These are phyloP conservation scores for Karalla daura DNA, from an alignment of 2,797 vertebrate species.

Conservation along the genomic window DNA sequence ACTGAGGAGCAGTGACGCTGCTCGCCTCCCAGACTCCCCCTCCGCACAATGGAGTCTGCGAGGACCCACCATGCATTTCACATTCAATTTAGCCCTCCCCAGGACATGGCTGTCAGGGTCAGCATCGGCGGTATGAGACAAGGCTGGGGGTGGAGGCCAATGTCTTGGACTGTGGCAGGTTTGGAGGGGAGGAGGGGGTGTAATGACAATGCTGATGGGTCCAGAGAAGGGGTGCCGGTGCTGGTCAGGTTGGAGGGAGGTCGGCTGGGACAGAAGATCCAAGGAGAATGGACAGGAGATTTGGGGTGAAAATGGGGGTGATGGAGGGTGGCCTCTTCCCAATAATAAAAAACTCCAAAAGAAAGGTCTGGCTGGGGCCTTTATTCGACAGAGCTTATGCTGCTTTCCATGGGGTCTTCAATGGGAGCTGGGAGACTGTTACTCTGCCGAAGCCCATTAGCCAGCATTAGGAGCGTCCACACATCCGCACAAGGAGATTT, in stretches of 20 bases:
- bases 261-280: slow-evolving; percentile 68
- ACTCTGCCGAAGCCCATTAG: slow-evolving; percentile 91
- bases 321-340: slow-evolving; percentile 81
- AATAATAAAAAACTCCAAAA: slow-evolving; percentile 80
- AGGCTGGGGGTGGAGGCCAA: slow-evolving; percentile 74
- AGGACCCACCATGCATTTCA: slow-evolving; percentile 96
- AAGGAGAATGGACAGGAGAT: slow-evolving; percentile 80
- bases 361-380: slow-evolving; percentile 81
- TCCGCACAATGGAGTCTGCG: slow-evolving; percentile 91
- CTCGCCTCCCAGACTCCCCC: slow-evolving; percentile 84
- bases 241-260: slow-evolving; percentile 70
- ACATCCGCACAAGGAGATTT: slow-evolving; percentile 95
- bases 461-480: slow-evolving; percentile 89
- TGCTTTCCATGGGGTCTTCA: slow-evolving; percentile 83
- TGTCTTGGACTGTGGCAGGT: slow-evolving; percentile 76
- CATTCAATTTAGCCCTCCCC: slow-evolving; percentile 98
- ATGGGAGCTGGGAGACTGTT: slow-evolving; percentile 78
- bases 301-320: slow-evolving; percentile 79
- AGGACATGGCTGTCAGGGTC: slow-evolving; percentile 85
- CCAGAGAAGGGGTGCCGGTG: slow-evolving; percentile 66
- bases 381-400: slow-evolving; percentile 82
- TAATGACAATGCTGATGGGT: slow-evolving; percentile 73
- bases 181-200: slow-evolving; percentile 59
- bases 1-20: slow-evolving; percentile 85
- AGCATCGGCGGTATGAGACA: slow-evolving; percentile 75